phyloP scores from a whole-genome alignment of 23 tunicate genomes.

The Ciona savignyi region DNA sequence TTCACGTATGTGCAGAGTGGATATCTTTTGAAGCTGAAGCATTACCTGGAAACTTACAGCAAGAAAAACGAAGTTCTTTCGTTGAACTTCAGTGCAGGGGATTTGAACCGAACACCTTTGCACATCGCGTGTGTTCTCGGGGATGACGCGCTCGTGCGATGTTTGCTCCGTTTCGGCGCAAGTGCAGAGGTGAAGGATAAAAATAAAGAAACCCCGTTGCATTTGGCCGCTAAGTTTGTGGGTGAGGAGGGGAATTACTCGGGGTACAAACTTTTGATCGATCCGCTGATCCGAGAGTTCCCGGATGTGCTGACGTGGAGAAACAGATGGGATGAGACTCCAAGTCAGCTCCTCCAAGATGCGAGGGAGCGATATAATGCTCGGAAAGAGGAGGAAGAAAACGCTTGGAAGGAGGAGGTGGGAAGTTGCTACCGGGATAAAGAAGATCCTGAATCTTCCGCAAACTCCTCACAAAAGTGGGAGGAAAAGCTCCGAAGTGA shows the following conservation, averaged over 20 bases:
- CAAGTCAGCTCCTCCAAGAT: slow-evolving; percentile 31
- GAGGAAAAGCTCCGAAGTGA: slow-evolving; percentile 48
- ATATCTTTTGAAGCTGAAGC: slow-evolving; percentile 69
- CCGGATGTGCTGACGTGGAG: slow-evolving; percentile 33
- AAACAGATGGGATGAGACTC: slow-evolving; percentile 70
- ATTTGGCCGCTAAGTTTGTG: slow-evolving; percentile 80
- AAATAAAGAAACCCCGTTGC: slow-evolving; percentile 76
- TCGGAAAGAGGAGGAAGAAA: slow-evolving; percentile 2
- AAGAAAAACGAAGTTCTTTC: slow-evolving; percentile 36
- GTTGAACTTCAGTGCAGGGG: slow-evolving; percentile 53
- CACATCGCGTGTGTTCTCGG: slow-evolving; percentile 89
- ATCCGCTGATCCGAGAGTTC: slow-evolving; percentile 46
- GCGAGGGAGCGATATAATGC: slow-evolving; percentile 29
- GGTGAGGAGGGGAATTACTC: slow-evolving; percentile 53
- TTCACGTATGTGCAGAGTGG: slow-evolving; percentile 87
- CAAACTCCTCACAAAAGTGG: slow-evolving; percentile 10
- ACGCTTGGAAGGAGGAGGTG: slow-evolving; percentile 20
- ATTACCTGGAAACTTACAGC: slow-evolving; percentile 44
- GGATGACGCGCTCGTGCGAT: slow-evolving; percentile 80
- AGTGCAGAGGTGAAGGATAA: slow-evolving; percentile 27
- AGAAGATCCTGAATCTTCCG: not conserved
- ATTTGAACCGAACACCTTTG: slow-evolving; percentile 51
- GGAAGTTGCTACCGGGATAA: slow-evolving; percentile 3
- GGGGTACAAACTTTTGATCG: slow-evolving; percentile 60
- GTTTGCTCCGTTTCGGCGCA: slow-evolving; percentile 68